Percentiles rank a stretch among this genome's conserved stretches.
These are phyloP conservation scores for Acronicta aceris DNA, from an alignment of 2,888 invertebrate species.

Conservation along the genomic window DNA sequence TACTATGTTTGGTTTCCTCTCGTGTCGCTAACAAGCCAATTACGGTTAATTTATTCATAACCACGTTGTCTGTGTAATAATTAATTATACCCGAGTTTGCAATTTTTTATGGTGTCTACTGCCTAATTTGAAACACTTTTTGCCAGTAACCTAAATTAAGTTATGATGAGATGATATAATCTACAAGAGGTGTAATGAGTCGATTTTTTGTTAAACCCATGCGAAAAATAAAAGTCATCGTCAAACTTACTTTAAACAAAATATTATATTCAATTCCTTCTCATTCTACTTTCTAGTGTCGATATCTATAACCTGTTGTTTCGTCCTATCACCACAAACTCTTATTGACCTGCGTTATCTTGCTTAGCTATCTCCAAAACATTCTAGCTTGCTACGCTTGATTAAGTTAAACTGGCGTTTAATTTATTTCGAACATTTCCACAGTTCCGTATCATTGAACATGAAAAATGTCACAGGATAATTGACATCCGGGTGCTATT, in stretches of 20 bases:
- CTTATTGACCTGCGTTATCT: neutral
- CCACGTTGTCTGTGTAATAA: slow-evolving; percentile 51
- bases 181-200: neutral
- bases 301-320: neutral
- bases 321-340: neutral
- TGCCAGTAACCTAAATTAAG: neutral
- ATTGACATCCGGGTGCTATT: slow-evolving; percentile 27
- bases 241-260: too few relatives aligned
- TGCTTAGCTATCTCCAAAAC: neutral
- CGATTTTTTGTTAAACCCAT: neutral
- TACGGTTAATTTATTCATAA: slow-evolving; percentile 61
- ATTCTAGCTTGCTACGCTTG: neutral
- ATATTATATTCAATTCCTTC: too few relatives aligned
- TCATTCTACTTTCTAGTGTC: neutral
- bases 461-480: slow-evolving; percentile 20
- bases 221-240: too few relatives aligned
- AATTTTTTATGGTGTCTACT: slow-evolving; percentile 27
- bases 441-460: slow-evolving; percentile 27
- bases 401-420: slow-evolving; percentile 13
- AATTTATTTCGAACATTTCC: slow-evolving; percentile 18
- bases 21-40: slow-evolving; percentile 59
- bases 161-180: neutral
- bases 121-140: slow-evolving; percentile 27
- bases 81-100: slow-evolving; percentile 32
- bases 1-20: slow-evolving; percentile 41